Evolutionary conservation across 2,113 vertebrate species (phyloP), one percentile per base, ranked within the genome.

Genomic region (Boleophthalmus pectinirostris): DNA sequence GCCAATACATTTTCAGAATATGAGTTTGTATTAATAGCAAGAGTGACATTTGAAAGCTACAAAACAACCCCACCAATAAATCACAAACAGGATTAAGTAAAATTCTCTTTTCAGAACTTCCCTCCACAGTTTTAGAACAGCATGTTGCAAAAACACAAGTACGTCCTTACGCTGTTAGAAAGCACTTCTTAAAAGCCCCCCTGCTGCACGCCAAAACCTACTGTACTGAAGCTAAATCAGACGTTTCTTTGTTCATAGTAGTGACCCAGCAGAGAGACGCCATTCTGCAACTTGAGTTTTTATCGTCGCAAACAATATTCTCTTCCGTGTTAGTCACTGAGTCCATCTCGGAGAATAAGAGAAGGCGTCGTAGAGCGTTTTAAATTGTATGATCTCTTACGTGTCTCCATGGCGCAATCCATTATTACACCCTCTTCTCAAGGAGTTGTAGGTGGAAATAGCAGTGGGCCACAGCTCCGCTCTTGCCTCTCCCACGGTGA

Each of bases 381-480:
- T 38, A 24, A 47, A 5, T 53, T n/a, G 51, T 18, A 47, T 65
- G 21, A 8, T 70, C 49, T 15, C n/a, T 13, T 38, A 7, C 46
- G 66, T 71, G 69, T 67, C 75, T 49, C 51, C 69, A 54, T 23
- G n/a, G 53, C 45, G 66, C 68, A 81, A 23, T 54, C 65, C 51
- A 82, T 79, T 79, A 76, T 60, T 69, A 29, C 70, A 81, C 68
- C 68, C 70, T 7, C 46, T 63, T 45, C 24, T 83, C 68, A 21
- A 53, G 68, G 11, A 51, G 21, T 25, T 61, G 67, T 64, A 74
- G 29, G 76, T 74, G 68, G 54, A 75, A 82, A 73, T 78, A 16
- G 66, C 20, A 43, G 53, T 35, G 5, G 61, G 33, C 51, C 69
- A 63, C 65, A 45, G 45, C 29, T 24, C 7, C 45, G 10, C 65